Conservation (phyloP, 2,113 vertebrate genomes). For the Heliornis fulica region DNA sequence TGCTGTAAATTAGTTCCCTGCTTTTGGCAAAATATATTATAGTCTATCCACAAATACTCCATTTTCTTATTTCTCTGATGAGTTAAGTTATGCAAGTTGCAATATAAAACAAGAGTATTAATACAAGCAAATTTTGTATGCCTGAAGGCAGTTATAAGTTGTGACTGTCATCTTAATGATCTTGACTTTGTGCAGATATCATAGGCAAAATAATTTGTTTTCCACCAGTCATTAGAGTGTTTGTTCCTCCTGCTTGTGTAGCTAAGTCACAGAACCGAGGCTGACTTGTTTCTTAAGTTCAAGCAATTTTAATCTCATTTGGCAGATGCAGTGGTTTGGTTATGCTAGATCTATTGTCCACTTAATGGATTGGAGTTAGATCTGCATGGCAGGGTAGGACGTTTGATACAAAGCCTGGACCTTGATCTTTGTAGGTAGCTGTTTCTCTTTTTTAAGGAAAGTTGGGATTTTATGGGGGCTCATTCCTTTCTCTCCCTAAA, state of each 20-base stretch:
- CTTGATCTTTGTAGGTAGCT: neutral
- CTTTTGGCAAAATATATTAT: neutral
- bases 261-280: neutral
- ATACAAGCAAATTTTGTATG: neutral
- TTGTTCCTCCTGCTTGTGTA: neutral
- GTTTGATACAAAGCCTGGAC: neutral
- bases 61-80: neutral
- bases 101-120: neutral
- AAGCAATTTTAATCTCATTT: neutral
- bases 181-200: neutral
- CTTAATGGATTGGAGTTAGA: neutral
- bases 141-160: neutral
- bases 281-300: neutral
- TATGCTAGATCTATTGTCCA: neutral
- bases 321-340: neutral
- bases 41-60: fast-evolving
- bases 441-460: neutral
- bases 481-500: neutral
- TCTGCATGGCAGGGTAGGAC: neutral
- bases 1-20: neutral
- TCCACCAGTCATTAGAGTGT: neutral
- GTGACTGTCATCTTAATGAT: neutral
- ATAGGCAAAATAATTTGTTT: neutral
- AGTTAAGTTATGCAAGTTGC: neutral
- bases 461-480: neutral